Conservation (phyloP, 2,888 invertebrate genomes). For the Alentia gelatinosa region DNA sequence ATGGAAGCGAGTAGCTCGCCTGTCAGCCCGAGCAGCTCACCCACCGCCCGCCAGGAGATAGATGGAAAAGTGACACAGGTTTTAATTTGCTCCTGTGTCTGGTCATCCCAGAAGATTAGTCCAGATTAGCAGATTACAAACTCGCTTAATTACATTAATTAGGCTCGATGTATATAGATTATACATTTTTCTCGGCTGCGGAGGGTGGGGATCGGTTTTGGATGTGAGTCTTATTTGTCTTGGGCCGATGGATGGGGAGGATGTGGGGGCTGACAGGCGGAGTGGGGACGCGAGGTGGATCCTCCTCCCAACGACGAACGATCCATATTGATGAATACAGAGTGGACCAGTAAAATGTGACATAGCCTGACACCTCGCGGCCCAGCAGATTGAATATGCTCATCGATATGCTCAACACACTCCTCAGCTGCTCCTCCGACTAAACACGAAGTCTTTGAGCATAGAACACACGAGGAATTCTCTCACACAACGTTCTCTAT, state of each 20-base stretch:
- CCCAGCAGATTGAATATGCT: conserved; percentile 4
- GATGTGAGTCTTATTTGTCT: neutral
- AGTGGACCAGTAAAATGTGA: neutral
- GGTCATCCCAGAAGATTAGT: neutral
- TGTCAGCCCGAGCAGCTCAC: neutral
- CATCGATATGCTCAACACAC: neutral
- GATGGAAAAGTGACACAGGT: conserved; percentile 25
- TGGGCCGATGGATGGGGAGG: neutral
- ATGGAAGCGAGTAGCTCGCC: conserved; percentile 4
- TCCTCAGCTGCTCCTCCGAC: neutral
- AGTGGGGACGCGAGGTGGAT: neutral
- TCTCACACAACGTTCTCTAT: too few species aligned
- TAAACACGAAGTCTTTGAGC: too few species aligned
- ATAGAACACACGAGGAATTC: too few species aligned
- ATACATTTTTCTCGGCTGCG: conserved; percentile 9
- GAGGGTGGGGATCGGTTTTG: neutral
- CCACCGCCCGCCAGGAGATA: neutral
- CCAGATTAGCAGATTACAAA: conserved; percentile 4
- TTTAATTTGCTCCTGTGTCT: conserved; percentile 30
- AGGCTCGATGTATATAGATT: conserved; percentile 32
- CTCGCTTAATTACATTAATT: neutral
- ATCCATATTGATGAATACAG: conserved; percentile 43
- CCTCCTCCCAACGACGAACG: neutral
- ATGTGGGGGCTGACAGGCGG: neutral
- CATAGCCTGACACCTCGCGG: neutral